Evolutionary conservation across 2,797 vertebrate species (phyloP).

Genomic region (Hoplostethus atlanticus): DNA sequence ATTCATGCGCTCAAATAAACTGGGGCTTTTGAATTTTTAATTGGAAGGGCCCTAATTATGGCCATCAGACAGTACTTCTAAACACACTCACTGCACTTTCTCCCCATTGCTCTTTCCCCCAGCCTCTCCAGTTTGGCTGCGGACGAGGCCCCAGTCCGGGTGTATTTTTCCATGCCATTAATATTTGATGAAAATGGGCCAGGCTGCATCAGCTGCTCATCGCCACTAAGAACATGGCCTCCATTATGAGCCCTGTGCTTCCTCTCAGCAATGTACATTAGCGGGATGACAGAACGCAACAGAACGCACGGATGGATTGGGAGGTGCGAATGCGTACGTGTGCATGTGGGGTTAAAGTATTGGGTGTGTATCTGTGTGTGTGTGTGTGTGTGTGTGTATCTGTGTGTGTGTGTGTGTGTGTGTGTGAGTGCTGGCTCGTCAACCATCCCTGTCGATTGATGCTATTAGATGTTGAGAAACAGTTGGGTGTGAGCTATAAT

Average conservation of each 20-base stretch:
- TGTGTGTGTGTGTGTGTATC: constrained; percentile 20
- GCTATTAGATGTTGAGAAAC: constrained; percentile 98
- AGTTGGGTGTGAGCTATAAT: constrained; percentile 99
- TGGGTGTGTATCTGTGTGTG: constrained; percentile 1
- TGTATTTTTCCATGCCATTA: constrained; percentile 99
- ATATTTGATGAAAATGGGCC: constrained; percentile 99
- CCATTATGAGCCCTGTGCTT: constrained; percentile 96
- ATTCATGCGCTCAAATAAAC: constrained; percentile 99
- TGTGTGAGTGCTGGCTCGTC: constrained; percentile 84
- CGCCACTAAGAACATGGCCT: constrained; percentile 94
- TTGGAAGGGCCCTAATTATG: constrained; percentile 98
- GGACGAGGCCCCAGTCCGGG: constrained; percentile 87
- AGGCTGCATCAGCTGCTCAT: constrained; percentile 98
- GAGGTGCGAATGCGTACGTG: constrained; percentile 47
- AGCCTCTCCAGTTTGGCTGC: constrained; percentile 83
- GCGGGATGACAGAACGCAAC: constrained; percentile 94
- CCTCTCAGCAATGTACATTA: constrained; percentile 96
- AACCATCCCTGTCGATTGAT: constrained; percentile 95
- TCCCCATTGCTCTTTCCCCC: constrained; percentile 86
- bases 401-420: constrained; percentile 30
- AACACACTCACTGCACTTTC: constrained; percentile 98
- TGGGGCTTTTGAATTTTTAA: constrained; percentile 99
- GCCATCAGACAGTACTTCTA: constrained; percentile 98
- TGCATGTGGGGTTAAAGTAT: constrained; percentile 33
- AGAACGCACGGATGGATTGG: constrained; percentile 74